Evolutionary conservation across 2,888 invertebrate species (phyloP), one percentile per base, ranked within the genome.

Genomic region (Deladenus siricidicola): DNA sequence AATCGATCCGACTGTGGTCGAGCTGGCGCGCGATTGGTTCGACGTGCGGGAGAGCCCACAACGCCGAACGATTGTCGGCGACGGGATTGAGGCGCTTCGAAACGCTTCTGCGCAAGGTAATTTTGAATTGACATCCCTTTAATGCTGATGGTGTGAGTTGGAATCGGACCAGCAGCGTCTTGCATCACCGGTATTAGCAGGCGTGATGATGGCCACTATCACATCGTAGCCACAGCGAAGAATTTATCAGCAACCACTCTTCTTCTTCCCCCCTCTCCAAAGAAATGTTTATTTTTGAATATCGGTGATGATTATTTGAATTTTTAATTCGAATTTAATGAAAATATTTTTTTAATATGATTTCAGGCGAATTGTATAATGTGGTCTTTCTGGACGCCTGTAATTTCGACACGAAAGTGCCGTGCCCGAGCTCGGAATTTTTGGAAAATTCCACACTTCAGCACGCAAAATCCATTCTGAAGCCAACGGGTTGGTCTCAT

Each of bases 381-480:
- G 72, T 70, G 6, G 53, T 75, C 24, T 62, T 74, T 19, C 28
- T 75, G 17, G 75, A 75, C 61, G 75, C 74, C 14, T 75, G 75
- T 56, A 70, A 73, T 44, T 56, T 56, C 8, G 65, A 65, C 34
- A 55, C 53, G 19, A 29, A 44, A 21, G 48, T 70, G 19, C 71
- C 75, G 17, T 75, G 75, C 34, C 75, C 75, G 8, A 64, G 66
- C 2, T 50, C 60, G 42, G 29, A 53, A 3, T 75, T 75, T 61
- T 52, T 62, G 24, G 51, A 57, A 1, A 10, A 43, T 6, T 53
- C 66, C 50, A 48, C 55, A 30, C 53, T 70, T 21, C 49, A 49
- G 19, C 45, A 60, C 3, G 49, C 70, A 14, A 63, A 62, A 61
- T 39, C 29, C 26, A 47, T 49, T 19, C 47, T 65, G 14, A 54